Base-by-base conservation (phyloP, 2,888 invertebrate species). In the Mythimna loreyi region DNA sequence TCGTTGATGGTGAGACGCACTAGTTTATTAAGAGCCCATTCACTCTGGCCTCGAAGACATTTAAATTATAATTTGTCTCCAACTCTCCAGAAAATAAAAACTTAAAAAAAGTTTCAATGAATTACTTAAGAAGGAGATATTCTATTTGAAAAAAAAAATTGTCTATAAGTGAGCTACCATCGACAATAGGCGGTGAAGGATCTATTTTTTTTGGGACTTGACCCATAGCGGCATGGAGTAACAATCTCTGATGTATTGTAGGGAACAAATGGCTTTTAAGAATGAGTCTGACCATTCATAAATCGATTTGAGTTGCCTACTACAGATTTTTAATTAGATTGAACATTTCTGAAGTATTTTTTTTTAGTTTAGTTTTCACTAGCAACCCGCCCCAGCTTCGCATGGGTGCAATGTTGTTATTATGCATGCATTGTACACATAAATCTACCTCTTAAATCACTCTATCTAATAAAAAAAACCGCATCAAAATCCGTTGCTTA, bases 161-260 rank as follows among this genome's bases (percentile, higher is more conserved):
- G 33, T 28, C 28, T 19, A 13, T 21, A 55, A 47, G 25, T 49
- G 25, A 21, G 25, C 40, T 13, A 43, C n/a, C 56, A 50, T 50
- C 30, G 43, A 55, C 47, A 55, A 45, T 13, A 45, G 11, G 11
- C 11, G 28, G 1, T 40, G 47, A 50, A 49, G 9, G 8, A 21
- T 3, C 21, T 3, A 7, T 5, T 33, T 66, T 72, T 71, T 75
- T 64, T 36, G n/a, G 16, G 13, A 23, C 21, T 8, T 21, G 4
- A 16, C 57, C 60, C 58, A n/a, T 40, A 23, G 58, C 72, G 65
- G 62, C n/a, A 11, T 5, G 25, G 4, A 28, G 58, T 56, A 75
- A 60, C 45, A 47, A 13, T 23, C 25, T 47, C 19, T 55, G 49
- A 56, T 59, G 57, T 21, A 75, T 72, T 75, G 78, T 62, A 55